These are phyloP conservation scores for Heliconius hortense DNA, from an alignment of 2,888 invertebrate species.

Conservation along the genomic window DNA sequence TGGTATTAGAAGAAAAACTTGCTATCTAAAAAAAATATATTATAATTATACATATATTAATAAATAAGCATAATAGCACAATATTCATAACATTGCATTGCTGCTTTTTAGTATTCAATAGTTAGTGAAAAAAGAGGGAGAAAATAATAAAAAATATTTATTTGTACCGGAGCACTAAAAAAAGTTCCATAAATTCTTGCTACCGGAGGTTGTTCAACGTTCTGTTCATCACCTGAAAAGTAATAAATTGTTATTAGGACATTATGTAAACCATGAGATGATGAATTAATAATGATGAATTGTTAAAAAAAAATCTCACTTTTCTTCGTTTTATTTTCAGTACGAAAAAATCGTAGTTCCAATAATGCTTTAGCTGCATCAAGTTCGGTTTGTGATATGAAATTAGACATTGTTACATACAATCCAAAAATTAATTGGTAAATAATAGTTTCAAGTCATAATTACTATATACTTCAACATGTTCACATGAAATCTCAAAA, in stretches of 20 bases:
- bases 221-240: neutral
- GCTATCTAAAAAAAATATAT: neutral
- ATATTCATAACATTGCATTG: neutral
- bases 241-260: neutral
- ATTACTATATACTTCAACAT: neutral
- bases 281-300: neutral
- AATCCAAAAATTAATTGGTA: too few relatives aligned
- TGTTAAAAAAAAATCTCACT: neutral
- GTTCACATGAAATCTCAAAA: neutral
- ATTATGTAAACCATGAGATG: neutral
- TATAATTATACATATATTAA: neutral
- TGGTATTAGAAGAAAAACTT: neutral
- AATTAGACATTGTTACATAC: too few relatives aligned
- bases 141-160: too few relatives aligned
- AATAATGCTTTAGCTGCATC: slow-evolving; percentile 11
- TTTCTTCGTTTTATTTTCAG: neutral
- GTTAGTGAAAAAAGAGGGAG: too few relatives aligned
- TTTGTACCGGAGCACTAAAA: slow-evolving; percentile 8
- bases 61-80: neutral
- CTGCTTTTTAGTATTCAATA: neutral
- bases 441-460: neutral
- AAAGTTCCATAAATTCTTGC: slow-evolving; percentile 13
- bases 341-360: neutral
- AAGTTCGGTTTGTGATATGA: neutral
- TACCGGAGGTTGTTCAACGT: neutral